Evolutionary conservation across 2,888 invertebrate genomes (phyloP).

Genomic region (Meghimatium bilineatum): DNA sequence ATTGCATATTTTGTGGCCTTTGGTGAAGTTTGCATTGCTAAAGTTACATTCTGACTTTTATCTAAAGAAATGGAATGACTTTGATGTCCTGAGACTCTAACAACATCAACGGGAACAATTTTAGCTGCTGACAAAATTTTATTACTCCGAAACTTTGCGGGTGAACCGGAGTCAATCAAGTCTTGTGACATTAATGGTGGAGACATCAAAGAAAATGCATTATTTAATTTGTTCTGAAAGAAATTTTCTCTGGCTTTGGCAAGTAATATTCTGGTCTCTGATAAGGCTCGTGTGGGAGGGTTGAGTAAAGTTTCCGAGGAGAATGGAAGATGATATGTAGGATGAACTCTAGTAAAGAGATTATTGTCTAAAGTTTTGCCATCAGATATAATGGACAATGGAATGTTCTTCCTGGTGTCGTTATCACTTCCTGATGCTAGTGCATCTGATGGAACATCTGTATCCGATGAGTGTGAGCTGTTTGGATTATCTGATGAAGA

Average conservation of each 20-base stretch:
- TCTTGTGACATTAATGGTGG: background rate
- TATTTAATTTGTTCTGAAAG: constrained; percentile 5
- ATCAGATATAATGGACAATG: constrained; percentile 32
- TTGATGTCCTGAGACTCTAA: background rate
- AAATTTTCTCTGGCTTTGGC: constrained; percentile 29
- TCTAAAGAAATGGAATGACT: background rate
- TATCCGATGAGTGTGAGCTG: constrained; percentile 28
- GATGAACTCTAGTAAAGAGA: constrained; percentile 27
- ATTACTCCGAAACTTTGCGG: background rate
- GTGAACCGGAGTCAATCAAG: background rate
- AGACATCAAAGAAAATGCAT: background rate
- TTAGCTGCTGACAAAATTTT: background rate
- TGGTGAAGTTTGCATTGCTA: too few relatives aligned
- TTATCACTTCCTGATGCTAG: constrained; percentile 33
- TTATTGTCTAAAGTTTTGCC: constrained; percentile 32
- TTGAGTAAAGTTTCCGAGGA: background rate
- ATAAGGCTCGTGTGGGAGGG: constrained; percentile 2
- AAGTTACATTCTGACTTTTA: background rate
- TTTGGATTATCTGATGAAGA: constrained; percentile 39
- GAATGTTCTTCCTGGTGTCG: constrained; percentile 18
- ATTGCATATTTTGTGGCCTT: background rate
- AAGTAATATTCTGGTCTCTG: constrained; percentile 10
- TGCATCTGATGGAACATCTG: constrained; percentile 21
- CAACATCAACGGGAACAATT: background rate
- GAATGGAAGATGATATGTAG: background rate